Evolutionary conservation across 30 jellyfish, hydroid and myxozoan genomes (phyloP).

Genomic region (Clytia hemisphaerica): DNA sequence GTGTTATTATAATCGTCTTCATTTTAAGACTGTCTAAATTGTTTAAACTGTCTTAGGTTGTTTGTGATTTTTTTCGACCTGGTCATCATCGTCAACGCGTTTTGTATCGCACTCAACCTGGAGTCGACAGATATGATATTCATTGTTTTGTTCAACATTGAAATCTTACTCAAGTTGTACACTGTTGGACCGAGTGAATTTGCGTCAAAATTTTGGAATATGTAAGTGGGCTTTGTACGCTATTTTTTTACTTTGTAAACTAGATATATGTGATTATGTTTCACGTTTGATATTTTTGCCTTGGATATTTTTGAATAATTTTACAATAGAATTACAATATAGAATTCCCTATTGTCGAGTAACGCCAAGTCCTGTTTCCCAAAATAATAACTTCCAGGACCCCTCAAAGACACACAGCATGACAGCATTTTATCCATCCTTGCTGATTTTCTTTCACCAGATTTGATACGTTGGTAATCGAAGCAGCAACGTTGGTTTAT

Average conservation of each 20-base stretch:
- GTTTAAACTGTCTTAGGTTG: constrained; percentile 54
- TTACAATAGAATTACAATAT: no score
- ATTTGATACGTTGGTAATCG: constrained; percentile 82
- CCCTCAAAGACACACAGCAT: no score
- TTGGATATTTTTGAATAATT: no score
- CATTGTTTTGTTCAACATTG: constrained; percentile 70
- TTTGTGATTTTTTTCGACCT: constrained; percentile 75
- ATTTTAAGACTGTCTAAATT: no score
- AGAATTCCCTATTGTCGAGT: no score
- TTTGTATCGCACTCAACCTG: constrained; percentile 76
- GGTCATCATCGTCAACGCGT: constrained; percentile 81
- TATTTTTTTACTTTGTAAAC: no score
- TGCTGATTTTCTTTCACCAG: constrained; percentile 25
- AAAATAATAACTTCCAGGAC: no score
- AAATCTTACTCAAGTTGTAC: constrained; percentile 74
- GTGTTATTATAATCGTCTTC: no score
- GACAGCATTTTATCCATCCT: not conserved
- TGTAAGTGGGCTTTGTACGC: constrained; percentile 33
- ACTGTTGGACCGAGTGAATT: constrained; percentile 78
- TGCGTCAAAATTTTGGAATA: constrained; percentile 69
- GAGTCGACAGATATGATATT: constrained; percentile 76
- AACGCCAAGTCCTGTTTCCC: no score
- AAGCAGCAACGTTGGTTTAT: constrained; percentile 81
- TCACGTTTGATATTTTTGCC: no score
- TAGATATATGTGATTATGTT: no score